Evolutionary conservation across 1,140 invertebrate genomes (phyloP).

Genomic region (Fopius arisanus): DNA sequence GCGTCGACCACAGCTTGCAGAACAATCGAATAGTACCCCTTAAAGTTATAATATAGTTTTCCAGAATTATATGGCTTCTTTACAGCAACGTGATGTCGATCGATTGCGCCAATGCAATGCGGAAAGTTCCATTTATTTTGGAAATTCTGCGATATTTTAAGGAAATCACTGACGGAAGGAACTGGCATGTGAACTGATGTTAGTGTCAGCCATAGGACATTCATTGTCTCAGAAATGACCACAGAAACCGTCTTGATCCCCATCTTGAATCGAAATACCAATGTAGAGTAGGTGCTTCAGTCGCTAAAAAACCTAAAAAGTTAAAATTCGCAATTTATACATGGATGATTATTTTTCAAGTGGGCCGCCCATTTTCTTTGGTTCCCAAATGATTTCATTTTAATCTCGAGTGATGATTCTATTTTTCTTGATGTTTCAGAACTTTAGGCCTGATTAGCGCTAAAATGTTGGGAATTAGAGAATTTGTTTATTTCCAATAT

Average conservation of each 20-base stretch:
- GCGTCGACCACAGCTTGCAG: conserved; percentile 46
- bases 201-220: background rate
- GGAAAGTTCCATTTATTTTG: conserved; percentile 1
- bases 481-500: no score
- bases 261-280: background rate
- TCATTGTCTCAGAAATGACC: background rate
- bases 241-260: background rate
- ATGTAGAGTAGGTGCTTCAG: background rate
- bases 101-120: background rate
- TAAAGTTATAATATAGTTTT: conserved; percentile 40
- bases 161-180: background rate
- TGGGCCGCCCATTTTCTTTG: background rate
- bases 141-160: background rate
- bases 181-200: background rate
- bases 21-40: conserved; percentile 41
- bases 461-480: no score
- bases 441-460: no score
- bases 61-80: conserved; percentile 31
- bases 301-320: background rate
- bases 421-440: no score
- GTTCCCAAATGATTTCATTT: background rate
- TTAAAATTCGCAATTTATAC: background rate
- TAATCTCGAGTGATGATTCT: no score
- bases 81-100: conserved; percentile 20
- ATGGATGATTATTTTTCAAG: background rate